Evolutionary conservation across 2,888 invertebrate species (phyloP).

Genomic region (Scaptomyza tumidula): DNA sequence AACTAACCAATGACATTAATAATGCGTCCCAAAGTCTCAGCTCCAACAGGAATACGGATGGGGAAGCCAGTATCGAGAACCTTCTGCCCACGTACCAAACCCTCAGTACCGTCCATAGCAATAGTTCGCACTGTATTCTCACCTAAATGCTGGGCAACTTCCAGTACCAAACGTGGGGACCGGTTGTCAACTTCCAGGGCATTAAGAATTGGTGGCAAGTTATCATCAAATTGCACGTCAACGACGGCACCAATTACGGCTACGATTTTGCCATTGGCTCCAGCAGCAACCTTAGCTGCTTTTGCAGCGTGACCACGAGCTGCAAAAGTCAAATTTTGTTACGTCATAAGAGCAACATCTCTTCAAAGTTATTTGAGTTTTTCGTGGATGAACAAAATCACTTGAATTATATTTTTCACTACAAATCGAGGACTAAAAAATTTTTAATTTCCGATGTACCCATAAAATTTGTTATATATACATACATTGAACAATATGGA

Average conservation of each 20-base stretch:
- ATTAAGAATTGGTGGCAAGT: conserved; percentile 96
- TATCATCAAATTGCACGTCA: conserved; percentile 96
- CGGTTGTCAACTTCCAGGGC: conserved; percentile 96
- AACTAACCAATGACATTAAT: conserved; percentile 93
- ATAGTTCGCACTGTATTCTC: conserved; percentile 95
- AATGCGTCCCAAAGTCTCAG: conserved; percentile 95
- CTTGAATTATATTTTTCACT: not conserved
- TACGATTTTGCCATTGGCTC: conserved; percentile 86
- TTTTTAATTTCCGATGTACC: not conserved
- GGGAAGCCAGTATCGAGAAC: conserved; percentile 93
- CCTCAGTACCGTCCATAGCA: conserved; percentile 97
- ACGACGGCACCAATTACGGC: conserved; percentile 99
- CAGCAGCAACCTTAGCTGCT: conserved; percentile 74
- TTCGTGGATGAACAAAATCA: not conserved
- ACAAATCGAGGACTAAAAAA: not conserved
- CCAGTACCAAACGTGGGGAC: conserved; percentile 91
- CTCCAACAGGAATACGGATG: conserved; percentile 96
- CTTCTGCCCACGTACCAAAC: conserved; percentile 92
- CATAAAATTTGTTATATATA: not conserved
- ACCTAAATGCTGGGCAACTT: conserved; percentile 93
- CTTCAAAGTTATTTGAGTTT: not conserved
- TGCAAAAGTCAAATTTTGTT: conserved; percentile 20
- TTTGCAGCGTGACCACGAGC: conserved; percentile 80
- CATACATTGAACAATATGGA: not conserved
- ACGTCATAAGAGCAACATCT: not conserved